Evolutionary conservation across 2,797 vertebrate species (phyloP), one percentile per base, ranked within the genome.

Genomic region (Choloepus didactylus): DNA sequence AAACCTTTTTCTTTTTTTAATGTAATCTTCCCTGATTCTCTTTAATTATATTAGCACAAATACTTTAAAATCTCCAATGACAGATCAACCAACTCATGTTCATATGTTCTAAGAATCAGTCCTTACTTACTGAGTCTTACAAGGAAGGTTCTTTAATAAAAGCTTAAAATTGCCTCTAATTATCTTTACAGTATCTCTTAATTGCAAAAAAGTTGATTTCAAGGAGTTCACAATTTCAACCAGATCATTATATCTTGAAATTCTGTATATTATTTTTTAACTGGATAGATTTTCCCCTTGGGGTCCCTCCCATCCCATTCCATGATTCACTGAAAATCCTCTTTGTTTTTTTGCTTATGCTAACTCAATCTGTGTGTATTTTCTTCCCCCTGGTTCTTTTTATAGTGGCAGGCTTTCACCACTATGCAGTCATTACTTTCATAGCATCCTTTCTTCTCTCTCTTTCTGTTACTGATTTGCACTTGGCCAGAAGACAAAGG

Each of bases 121-220:
- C 66, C 67, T 46, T 72, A 16, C 77, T 86, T 77, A 46, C 21
- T 60, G 9, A 18, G 31, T 89, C 31, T 82, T 72, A 75, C 9
- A 46, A 59, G 49, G 51, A 77, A 1, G 35, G 35, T 46, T 35
- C 21, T 80, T 44, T n/a, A 46, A 21, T n/a, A 46, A 83, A 76
- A 97, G 9, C 38, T 67, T 19, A 69, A 85, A 90, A 67, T 54
- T 75, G 56, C 15, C 19, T 62, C 29, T 89, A 69, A 49, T 86
- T 60, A 77, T 69, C 35, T 87, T 41, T 56, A 76, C 11, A 69
- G 12, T 51, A 69, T 70, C 64, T 87, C 66, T 87, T 75, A 38
- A 29, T 56, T 82, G 3, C 0, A 76, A 49, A 70, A 51, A 62
- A 10, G 3, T 18, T 84, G 2, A 67, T 15, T 91, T 70, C 44